Evolutionary conservation across 2,113 vertebrate genomes (phyloP).

Genomic region (Phyllopteryx taeniolatus): DNA sequence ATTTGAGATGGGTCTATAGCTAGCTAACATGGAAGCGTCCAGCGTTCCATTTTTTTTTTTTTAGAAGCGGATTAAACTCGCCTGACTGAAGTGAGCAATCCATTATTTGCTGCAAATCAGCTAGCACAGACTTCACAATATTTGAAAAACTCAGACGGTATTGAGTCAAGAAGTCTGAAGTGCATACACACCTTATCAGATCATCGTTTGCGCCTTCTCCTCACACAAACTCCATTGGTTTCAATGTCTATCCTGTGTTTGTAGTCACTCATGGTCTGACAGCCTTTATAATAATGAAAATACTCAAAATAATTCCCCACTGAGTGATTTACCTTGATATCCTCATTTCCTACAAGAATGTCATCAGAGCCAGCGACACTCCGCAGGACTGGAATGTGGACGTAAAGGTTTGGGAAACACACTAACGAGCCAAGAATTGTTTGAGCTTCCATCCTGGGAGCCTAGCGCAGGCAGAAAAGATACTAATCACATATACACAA

Average conservation of each 20-base stretch:
- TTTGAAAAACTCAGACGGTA: no score
- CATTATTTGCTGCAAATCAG: no score
- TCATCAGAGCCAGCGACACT: slow-evolving; percentile 70
- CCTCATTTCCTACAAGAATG: slow-evolving; percentile 68
- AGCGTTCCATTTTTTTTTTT: no score
- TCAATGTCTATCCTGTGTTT: not conserved
- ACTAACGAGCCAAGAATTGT: slow-evolving; percentile 92
- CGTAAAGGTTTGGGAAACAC: slow-evolving; percentile 93
- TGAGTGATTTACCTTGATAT: slow-evolving; percentile 82
- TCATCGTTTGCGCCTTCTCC: not conserved
- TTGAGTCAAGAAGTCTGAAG: slow-evolving; percentile 46
- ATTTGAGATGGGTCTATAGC: no score
- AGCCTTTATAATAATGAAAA: not conserved
- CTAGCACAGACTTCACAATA: no score
- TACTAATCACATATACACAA: not conserved
- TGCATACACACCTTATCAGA: slow-evolving; percentile 1
- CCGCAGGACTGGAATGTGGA: slow-evolving; percentile 78
- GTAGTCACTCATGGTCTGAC: not conserved
- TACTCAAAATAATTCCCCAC: not conserved
- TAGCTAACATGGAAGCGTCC: no score
- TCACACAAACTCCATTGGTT: not conserved
- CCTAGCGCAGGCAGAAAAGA: slow-evolving; percentile 62
- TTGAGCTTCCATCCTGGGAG: slow-evolving; percentile 89
- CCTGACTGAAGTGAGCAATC: no score
- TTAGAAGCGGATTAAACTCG: no score